phyloP scores from a whole-genome alignment of 1,140 invertebrate genomes.

The Daktulosphaira vitifoliae region DNA sequence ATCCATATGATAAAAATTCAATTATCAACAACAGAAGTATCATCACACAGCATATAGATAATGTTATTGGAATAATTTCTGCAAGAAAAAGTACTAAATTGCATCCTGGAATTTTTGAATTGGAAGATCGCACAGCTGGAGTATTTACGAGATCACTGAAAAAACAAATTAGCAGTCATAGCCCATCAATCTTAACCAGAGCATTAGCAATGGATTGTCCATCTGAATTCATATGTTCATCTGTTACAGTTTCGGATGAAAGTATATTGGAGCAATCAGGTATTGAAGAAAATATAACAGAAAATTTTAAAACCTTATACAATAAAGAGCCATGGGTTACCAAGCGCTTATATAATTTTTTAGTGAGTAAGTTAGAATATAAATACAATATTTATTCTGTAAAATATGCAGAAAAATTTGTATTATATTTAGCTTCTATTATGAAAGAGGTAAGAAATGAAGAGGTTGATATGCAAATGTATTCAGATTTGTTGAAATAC shows the following conservation, averaged over 20 bases:
- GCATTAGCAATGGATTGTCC: not conserved
- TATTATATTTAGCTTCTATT: not conserved
- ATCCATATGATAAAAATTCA: too few species aligned
- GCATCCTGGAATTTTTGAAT: not conserved
- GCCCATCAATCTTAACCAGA: constrained; percentile 8
- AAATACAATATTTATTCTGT: constrained; percentile 11
- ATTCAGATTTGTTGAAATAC: not conserved
- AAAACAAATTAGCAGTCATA: not conserved
- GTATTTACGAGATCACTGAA: not conserved
- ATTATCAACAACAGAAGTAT: not conserved
- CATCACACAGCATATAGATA: not conserved
- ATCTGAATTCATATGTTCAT: not conserved
- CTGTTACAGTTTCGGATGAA: not conserved
- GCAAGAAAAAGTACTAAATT: not conserved
- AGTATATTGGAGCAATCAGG: not conserved
- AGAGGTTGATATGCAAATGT: not conserved
- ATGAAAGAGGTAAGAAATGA: not conserved
- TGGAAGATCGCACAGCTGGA: not conserved
- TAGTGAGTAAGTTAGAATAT: not conserved
- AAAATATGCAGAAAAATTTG: constrained; percentile 17
- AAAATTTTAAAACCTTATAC: constrained; percentile 8
- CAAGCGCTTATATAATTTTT: constrained; percentile 6
- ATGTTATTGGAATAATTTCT: constrained; percentile 4
- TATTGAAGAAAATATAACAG: not conserved
- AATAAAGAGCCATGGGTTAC: constrained; percentile 24